Base-by-base conservation (phyloP, 2,797 vertebrate species). In the Anableps anableps region DNA sequence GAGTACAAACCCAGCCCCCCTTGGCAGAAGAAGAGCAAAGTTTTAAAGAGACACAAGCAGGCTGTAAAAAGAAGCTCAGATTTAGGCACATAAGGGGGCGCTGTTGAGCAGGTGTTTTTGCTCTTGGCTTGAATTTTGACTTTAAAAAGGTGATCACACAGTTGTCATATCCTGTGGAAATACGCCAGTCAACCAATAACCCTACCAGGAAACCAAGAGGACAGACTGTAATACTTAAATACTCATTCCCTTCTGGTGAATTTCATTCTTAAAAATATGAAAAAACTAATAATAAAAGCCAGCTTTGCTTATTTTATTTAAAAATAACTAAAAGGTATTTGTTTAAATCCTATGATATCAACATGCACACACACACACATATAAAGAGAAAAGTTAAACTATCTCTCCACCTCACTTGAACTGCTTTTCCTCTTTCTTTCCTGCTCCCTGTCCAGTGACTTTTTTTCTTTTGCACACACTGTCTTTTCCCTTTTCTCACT, bases 1-100 rank as follows among this genome's bases (percentile, higher is more conserved):
- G 91, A 92, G 90, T 92, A 93, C 93, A 95, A 76, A 95, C 91
- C 95, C 93, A 91, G 91, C 94, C 93, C 92, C 23, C 91, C 82
- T 92, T 90, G 91, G 91, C 90, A 86, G 86, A 90, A 91, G 92
- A 91, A 88, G 91, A 91, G 89, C 88, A 92, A 93, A 83, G 90
- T 92, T 93, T 96, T 95, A 96, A 95, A 95, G 95, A 94, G 92
- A 95, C 93, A 95, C 1, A 48, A 90, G 77, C 89, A 41, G 17
- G 76, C 81, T 72, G 38, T 80, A 71, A 72, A 72, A 41, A 75
- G 66, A 38, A 62, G 31, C 55, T 66, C 80, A 80, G 83, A 80
- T 41, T 71, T 62, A 89, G 53, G 79, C 45, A 62, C 86, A 47
- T 90, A 74, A 85, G 94, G 92, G 90, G 93, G 93, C 91, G 91